Evolutionary conservation across 2,113 vertebrate genomes (phyloP), one percentile per base, ranked within the genome.

Genomic region (Xiphias gladius): DNA sequence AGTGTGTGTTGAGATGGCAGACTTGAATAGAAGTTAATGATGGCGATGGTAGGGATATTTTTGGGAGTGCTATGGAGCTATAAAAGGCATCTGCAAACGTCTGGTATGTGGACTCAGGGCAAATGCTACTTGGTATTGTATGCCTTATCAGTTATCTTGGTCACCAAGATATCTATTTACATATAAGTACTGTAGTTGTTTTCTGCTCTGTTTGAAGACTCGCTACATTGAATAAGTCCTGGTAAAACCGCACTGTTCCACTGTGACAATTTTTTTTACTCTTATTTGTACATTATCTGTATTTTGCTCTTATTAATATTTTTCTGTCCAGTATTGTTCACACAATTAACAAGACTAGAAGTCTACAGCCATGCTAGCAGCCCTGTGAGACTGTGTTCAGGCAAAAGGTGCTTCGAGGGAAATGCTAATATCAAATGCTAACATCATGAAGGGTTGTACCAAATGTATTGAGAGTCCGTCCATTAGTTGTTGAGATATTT

Each of bases 41-140:
- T 74, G 76, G 85, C 39, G 13, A 80, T 55, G 67, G 70, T 13
- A 1, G 68, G 54, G 78, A 43, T 91, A 90, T 87, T 86, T 87
- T 84, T 52, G 80, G 88, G 76, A 72, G 72, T 41, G 79, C 66
- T 57, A 28, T 64, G 37, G 66, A 50, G 70, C 73, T 90, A 85
- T 83, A 87, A 85, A 87, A 76, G 70, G 69, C 20, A 4, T 72
- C 64, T 73, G 48, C 17, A 63, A 83, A 80, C 73, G 61, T 76
- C 55, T 76, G 82, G 61, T 54, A 87, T 90, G 84, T 59, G 67
- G 46, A 52, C 73, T 58, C 75, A 64, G 59, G 82, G 70, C 85
- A 87, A 80, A 82, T 84, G 74, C n/a, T 79, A 10, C 69, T 13
- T 9, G 1, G 73, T 59, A 63, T 54, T 79, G 41, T 80, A 76